phyloP scores from a whole-genome alignment of 2,888 invertebrate species.

The Stictocephala bisonia region DNA sequence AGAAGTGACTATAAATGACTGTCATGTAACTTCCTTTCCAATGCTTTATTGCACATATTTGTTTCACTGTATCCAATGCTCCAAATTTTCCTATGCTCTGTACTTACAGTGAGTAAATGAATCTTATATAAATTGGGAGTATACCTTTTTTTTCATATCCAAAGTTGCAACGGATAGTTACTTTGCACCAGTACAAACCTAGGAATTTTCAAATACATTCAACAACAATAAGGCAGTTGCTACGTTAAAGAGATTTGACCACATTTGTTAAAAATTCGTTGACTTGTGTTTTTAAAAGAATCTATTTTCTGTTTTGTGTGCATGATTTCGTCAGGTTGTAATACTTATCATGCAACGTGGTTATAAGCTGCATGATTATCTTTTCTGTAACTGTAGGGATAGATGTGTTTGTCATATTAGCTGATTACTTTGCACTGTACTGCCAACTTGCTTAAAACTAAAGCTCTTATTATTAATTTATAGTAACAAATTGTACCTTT shows the following conservation, averaged over 20 bases:
- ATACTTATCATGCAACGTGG: not conserved
- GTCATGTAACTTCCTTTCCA: too few relatives aligned
- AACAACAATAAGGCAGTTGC: constrained; percentile 6
- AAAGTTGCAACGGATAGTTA: not conserved
- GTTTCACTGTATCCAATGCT: constrained; percentile 1
- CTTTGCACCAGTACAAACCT: not conserved
- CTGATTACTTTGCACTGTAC: constrained; percentile 4
- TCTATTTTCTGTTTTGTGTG: not conserved
- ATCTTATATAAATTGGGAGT: not conserved
- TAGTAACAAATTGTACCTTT: constrained; percentile 42
- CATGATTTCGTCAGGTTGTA: not conserved
- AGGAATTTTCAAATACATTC: not conserved
- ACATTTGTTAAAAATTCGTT: not conserved
- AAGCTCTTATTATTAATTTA: constrained; percentile 27
- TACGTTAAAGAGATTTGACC: not conserved
- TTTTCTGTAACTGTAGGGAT: constrained; percentile 21
- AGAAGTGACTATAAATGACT: too few relatives aligned
- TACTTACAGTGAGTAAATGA: constrained; percentile 2
- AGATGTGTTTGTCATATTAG: constrained; percentile 8
- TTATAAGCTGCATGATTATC: not conserved
- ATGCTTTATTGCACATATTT: not conserved
- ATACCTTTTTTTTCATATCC: not conserved
- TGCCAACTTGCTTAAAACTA: not conserved
- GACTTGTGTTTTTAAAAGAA: constrained; percentile 8
- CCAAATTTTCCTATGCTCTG: not conserved